Conservation (phyloP, 2,888 invertebrate genomes). For the Sympetrum striolatum region DNA sequence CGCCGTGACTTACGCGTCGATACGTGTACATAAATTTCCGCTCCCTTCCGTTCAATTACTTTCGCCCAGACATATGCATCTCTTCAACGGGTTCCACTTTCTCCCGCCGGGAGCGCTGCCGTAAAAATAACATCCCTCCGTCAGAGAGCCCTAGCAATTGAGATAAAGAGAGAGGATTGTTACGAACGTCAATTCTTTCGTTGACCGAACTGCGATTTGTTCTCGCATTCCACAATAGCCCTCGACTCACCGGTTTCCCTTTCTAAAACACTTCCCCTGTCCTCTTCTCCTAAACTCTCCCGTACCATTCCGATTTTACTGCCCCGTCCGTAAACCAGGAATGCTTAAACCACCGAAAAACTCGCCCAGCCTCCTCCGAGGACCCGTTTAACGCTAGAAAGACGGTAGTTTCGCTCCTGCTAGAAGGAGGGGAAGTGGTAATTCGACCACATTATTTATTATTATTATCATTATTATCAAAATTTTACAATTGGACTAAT, state of each 20-base stretch:
- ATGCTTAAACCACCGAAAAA: slow-evolving; percentile 6
- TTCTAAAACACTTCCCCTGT: background rate
- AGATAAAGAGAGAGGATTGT: background rate
- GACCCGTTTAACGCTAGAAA: too few species aligned
- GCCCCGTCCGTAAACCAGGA: background rate
- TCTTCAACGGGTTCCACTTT: background rate
- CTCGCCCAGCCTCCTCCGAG: slow-evolving; percentile 14
- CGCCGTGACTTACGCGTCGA: background rate
- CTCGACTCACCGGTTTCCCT: background rate
- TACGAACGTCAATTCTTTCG: background rate
- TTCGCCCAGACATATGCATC: background rate
- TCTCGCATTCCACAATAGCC: background rate
- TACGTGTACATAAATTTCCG: background rate
- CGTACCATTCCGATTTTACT: background rate
- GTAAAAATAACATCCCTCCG: background rate
- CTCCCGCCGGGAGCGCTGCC: background rate
- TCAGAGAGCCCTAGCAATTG: background rate
- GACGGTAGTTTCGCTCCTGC: too few species aligned
- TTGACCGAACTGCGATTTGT: background rate
- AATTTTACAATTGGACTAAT: too few species aligned
- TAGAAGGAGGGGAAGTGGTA: too few species aligned
- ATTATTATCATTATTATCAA: too few species aligned
- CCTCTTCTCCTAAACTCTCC: background rate
- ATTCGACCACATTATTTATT: too few species aligned
- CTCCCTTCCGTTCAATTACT: background rate